These are phyloP conservation scores for Sycophila texana DNA, from an alignment of 2,888 invertebrate species.

Conservation along the genomic window DNA sequence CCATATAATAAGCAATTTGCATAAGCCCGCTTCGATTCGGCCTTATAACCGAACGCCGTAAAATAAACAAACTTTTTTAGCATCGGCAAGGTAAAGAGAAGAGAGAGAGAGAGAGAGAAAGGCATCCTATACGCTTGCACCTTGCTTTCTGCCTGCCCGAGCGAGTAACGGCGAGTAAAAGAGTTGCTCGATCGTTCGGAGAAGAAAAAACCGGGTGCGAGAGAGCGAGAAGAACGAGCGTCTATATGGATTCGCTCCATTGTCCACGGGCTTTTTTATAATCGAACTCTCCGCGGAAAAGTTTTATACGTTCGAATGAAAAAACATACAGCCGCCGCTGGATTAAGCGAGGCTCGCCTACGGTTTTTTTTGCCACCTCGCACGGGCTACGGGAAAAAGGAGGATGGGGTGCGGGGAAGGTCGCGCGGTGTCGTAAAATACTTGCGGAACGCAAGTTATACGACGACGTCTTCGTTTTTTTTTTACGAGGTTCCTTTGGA, in stretches of 20 bases:
- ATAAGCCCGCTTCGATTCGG: slow-evolving; percentile 68
- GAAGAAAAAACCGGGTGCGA: slow-evolving; percentile 3
- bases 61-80: slow-evolving; percentile 65
- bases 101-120: background rate
- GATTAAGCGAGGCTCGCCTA: slow-evolving; percentile 62
- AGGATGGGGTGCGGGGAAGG: background rate
- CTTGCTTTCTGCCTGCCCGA: background rate
- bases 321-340: slow-evolving; percentile 18
- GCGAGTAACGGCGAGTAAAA: slow-evolving; percentile 41
- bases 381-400: slow-evolving; percentile 1
- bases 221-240: background rate
- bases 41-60: slow-evolving; percentile 64
- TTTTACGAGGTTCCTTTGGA: slow-evolving; percentile 40
- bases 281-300: slow-evolving; percentile 53
- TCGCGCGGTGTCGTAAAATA: slow-evolving; percentile 34
- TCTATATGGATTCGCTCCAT: slow-evolving; percentile 25
- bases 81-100: background rate
- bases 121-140: background rate
- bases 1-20: slow-evolving; percentile 70
- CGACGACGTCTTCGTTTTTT: background rate
- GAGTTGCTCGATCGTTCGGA: slow-evolving; percentile 17
- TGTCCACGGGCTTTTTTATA: slow-evolving; percentile 54
- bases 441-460: slow-evolving; percentile 20
- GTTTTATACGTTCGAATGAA: slow-evolving; percentile 45
- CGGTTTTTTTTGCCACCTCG: background rate